These are phyloP conservation scores for Plutomurus gul DNA, from an alignment of 1,140 invertebrate species.

Conservation along the genomic window DNA sequence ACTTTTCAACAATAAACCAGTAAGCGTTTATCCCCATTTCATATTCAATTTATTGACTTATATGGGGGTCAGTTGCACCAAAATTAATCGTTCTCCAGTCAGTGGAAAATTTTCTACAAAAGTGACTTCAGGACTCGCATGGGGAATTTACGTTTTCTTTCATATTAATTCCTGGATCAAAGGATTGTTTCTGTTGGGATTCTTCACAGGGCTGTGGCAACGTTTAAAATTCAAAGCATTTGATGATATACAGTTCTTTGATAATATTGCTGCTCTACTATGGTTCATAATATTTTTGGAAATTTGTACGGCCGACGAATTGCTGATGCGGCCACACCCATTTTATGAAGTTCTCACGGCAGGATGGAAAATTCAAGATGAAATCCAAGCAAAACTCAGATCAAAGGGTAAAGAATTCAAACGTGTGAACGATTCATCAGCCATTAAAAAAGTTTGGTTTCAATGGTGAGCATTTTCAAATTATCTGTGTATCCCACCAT, in stretches of 20 bases:
- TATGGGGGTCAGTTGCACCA: not conserved
- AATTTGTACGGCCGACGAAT: not conserved
- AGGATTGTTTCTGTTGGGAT: not conserved
- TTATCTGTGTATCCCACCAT: too few species aligned
- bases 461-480: not conserved
- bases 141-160: not conserved
- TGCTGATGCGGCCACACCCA: not conserved
- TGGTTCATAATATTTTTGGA: slow-evolving; percentile 11
- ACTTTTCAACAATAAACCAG: not conserved
- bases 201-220: not conserved
- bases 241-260: slow-evolving; percentile 1
- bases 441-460: not conserved
- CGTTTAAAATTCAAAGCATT: not conserved
- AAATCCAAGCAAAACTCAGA: not conserved
- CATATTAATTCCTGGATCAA: not conserved
- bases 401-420: not conserved
- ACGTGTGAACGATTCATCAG: not conserved
- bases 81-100: not conserved
- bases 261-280: not conserved
- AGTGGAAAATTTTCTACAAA: not conserved
- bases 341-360: slow-evolving; percentile 11
- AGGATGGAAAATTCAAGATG: not conserved
- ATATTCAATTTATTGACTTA: slow-evolving; percentile 4
- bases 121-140: not conserved
- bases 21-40: not conserved